Base-by-base conservation (phyloP, 92 coral and sea anemone genomes). In the Siderastrea siderea region DNA sequence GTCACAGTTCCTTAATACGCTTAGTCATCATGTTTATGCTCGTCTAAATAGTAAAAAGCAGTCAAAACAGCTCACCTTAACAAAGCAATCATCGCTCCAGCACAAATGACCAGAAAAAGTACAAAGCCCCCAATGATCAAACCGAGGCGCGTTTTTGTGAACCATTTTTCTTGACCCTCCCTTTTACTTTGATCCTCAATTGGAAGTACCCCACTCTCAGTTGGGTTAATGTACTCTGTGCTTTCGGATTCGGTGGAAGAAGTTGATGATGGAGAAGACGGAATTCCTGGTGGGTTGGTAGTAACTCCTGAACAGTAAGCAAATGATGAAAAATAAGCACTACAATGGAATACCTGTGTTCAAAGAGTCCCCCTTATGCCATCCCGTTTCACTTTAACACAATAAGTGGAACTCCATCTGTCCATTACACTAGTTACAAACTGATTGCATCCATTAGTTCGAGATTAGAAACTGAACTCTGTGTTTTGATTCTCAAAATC, bases 101-200 rank as follows among this genome's bases (percentile, higher is more conserved):
- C 69, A 46, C 48, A 26, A 1, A 85, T 57, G 62, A 49, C 26
- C 51, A 85, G 19, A n/a, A 85, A 84, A 16, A 85, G 53, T 1
- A 55, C 76, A 46, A 67, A 76, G 16, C 89, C 89, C 1, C 83
- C 89, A 65, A 43, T 47, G 76, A 85, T 85, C 52, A 85, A 65
- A 53, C 83, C 89, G 45, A 85, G 13, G 8, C 80, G 82, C 52
- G 77, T 75, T 58, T 66, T 75, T 59, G 89, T 85, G 68, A 78
- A 1, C 89, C 87, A 84, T 6, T 53, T 38, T 64, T 60, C 63
- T 15, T 74, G 12, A 19, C 43, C 47, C 5, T 13, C 16, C 19
- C 44, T 61, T 14, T 55, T 72, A 5, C 70, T 62, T 51, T 53
- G 61, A 44, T 74, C 43, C 26, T 74, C 73, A 9, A 84, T 65